These are phyloP conservation scores for Coleophora deauratella DNA, from an alignment of 2,888 invertebrate genomes.

Conservation along the genomic window DNA sequence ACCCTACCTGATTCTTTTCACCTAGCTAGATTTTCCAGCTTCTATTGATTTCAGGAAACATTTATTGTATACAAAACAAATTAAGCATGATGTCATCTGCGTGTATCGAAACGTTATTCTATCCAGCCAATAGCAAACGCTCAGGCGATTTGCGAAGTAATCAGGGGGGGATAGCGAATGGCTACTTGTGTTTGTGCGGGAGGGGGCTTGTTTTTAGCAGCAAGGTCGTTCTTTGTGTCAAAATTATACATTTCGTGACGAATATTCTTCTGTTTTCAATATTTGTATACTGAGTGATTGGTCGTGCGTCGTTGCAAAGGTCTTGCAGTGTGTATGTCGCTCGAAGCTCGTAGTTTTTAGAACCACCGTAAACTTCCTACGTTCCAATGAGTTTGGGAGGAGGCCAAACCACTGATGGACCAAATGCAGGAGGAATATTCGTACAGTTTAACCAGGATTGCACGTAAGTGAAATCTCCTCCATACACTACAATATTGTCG, in stretches of 20 bases:
- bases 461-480: slow-evolving; percentile 83
- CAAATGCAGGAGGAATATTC: slow-evolving; percentile 89
- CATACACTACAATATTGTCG: slow-evolving; percentile 3
- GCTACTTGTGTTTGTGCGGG: slow-evolving; percentile 36
- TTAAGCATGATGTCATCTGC: no score
- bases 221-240: slow-evolving; percentile 80
- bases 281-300: slow-evolving; percentile 45
- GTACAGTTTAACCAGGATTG: slow-evolving; percentile 98
- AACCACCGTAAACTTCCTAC: slow-evolving; percentile 52
- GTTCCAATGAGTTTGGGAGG: slow-evolving; percentile 90
- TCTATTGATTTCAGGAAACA: no score
- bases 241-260: slow-evolving; percentile 61
- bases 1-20: no score
- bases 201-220: slow-evolving; percentile 69
- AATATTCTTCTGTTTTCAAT: slow-evolving; percentile 49
- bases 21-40: no score
- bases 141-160: no score
- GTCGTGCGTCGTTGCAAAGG: slow-evolving; percentile 47
- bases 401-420: slow-evolving; percentile 80
- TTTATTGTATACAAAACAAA: no score
- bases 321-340: slow-evolving; percentile 49
- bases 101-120: no score
- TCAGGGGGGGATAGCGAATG: no score
- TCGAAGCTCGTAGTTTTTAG: slow-evolving; percentile 44
- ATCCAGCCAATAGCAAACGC: no score